phyloP scores from a whole-genome alignment of 2,113 vertebrate genomes.

The Bambusicola thoracicus region DNA sequence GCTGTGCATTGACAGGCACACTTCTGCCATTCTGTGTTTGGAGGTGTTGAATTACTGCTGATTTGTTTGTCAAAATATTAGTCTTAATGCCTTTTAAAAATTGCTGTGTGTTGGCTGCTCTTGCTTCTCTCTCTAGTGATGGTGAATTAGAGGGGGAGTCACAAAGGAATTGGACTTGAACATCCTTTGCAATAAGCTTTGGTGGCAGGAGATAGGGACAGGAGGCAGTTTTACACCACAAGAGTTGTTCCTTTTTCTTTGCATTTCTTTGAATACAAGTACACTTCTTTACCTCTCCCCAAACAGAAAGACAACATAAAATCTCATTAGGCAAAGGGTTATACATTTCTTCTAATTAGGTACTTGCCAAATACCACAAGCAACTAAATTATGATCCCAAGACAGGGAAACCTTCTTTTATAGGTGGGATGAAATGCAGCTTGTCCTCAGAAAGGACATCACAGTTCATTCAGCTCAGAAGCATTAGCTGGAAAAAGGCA shows the following conservation, averaged over 20 bases:
- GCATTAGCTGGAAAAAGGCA: slow-evolving; percentile 17
- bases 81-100: slow-evolving; percentile 44
- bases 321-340: not conserved
- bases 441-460: slow-evolving; percentile 35
- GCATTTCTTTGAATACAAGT: not conserved
- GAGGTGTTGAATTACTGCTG: slow-evolving; percentile 9
- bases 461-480: not conserved
- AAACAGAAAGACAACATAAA: not conserved
- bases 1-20: not conserved
- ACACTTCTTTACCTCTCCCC: not conserved
- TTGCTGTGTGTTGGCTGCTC: slow-evolving; percentile 15
- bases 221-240: fast-evolving
- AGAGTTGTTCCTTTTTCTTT: not conserved
- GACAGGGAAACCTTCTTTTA: not conserved
- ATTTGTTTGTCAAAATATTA: slow-evolving; percentile 62
- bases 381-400: not conserved
- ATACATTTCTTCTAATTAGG: not conserved
- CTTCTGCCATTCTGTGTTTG: not conserved
- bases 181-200: not conserved
- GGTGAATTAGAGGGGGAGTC: not conserved
- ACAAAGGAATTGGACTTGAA: not conserved
- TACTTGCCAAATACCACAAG: not conserved
- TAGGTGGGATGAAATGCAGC: not conserved
- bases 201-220: not conserved
- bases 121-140: not conserved